Percentiles rank a stretch among this genome's conserved stretches.
These are phyloP conservation scores for Austrofundulus limnaeus DNA, from an alignment of 2,113 vertebrate species.

Conservation along the genomic window DNA sequence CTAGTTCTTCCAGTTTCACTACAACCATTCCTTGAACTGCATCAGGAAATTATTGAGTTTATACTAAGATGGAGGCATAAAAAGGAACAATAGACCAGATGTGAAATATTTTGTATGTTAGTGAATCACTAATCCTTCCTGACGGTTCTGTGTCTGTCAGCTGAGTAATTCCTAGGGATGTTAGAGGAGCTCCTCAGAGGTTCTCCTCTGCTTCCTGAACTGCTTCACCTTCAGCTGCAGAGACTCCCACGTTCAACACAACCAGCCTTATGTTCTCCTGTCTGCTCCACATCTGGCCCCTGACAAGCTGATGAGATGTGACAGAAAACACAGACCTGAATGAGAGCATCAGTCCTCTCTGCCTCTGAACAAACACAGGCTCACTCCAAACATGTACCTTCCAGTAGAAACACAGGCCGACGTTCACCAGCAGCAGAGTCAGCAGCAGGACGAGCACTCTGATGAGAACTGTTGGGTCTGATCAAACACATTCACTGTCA, in stretches of 20 bases:
- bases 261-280: neutral
- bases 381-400: neutral
- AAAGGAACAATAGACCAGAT: no score
- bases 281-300: neutral
- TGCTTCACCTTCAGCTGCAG: neutral
- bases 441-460: slow-evolving; percentile 3
- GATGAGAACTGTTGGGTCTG: slow-evolving; percentile 9
- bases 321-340: neutral
- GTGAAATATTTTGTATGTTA: no score
- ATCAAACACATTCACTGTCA: neutral
- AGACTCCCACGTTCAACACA: no score
- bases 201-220: no score
- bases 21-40: no score
- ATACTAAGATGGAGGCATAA: no score
- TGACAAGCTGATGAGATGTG: slow-evolving; percentile 3
- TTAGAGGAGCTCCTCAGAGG: no score
- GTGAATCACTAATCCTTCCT: no score
- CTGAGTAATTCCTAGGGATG: no score
- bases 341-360: neutral
- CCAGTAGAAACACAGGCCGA: neutral
- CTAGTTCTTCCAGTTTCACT: no score
- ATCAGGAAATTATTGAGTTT: no score
- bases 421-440: neutral
- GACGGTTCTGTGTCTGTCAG: no score
- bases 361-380: neutral